Conservation (phyloP, 2,888 invertebrate genomes). For the Andrena bucephala region DNA sequence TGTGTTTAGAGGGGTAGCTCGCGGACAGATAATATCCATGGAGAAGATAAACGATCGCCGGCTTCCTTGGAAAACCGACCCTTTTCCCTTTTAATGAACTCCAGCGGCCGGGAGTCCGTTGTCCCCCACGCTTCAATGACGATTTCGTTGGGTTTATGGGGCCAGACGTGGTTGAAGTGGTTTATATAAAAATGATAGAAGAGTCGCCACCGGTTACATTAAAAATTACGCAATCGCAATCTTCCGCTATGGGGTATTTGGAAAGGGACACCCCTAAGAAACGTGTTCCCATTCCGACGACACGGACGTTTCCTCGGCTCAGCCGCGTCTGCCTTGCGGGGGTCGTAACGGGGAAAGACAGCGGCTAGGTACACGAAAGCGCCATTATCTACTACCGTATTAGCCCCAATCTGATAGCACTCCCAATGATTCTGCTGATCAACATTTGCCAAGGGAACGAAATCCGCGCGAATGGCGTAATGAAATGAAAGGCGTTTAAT, state of each 20-base stretch:
- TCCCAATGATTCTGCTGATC: conserved; percentile 78
- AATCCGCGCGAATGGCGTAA: conserved; percentile 22
- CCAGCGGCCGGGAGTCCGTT: not conserved
- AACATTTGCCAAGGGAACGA: conserved; percentile 69
- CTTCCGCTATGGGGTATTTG: not conserved
- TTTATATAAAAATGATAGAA: not conserved
- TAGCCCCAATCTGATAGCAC: conserved; percentile 75
- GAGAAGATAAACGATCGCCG: conserved; percentile 12
- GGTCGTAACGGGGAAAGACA: conserved; percentile 58
- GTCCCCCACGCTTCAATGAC: conserved; percentile 4
- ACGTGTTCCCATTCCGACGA: conserved; percentile 13
- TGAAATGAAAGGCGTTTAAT: conserved; percentile 26
- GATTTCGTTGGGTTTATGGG: not conserved
- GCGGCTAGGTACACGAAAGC: conserved; percentile 55
- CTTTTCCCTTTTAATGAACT: conserved; percentile 20
- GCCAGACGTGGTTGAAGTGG: too few species aligned
- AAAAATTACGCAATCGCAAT: not conserved
- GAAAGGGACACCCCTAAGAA: not conserved
- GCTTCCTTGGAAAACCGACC: conserved; percentile 6
- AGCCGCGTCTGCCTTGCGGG: conserved; percentile 1
- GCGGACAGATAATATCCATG: conserved; percentile 28
- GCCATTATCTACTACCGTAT: conserved; percentile 76
- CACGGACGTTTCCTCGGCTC: conserved; percentile 16
- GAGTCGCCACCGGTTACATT: not conserved
- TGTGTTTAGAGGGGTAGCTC: not conserved